Base-by-base conservation (phyloP, 2,888 invertebrate genomes). In the Meiosimyza decipiens region DNA sequence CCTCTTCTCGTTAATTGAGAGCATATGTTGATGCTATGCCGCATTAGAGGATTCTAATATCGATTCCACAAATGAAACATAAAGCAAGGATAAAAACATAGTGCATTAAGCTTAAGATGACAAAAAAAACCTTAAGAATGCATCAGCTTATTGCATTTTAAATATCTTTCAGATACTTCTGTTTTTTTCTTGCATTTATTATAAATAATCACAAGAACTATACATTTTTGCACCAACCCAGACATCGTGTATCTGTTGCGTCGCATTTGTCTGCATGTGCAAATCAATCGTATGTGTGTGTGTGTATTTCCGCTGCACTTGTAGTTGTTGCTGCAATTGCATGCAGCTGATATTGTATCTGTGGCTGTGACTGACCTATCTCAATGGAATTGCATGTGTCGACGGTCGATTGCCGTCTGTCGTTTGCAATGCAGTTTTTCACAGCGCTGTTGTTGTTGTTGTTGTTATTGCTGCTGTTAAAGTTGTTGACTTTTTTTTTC, bases 381-480 rank as follows among this genome's bases (percentile, higher is more conserved):
- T 82, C 82, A 83, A 83, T 83, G 82, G 82, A 82, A 82, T 76
- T 77, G 78, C 81, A 82, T 82, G 81, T 77, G 76, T 77, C 40
- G 40, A 40, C 9, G 6, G 40, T 9, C 40, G 40, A 9, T 9
- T 9, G 40, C 9, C 40, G 40, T 40, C 40, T 40, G 40, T 40
- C 78, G 73, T 78, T 76, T 78, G 76, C 81, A 75, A 76, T 75
- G 72, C 64, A 74, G 69, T 75, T 77, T 71, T 75, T 71, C 75
- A 75, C 75, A 75, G 15, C 49, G 18, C 11, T 60, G 51, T 50
- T 68, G 57, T 40, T 62, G 15, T 28, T 63, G 22, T 40, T 68
- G 57, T 40, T 62, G 15, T 28, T 63, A 16, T 40, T 57, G 49
- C 28, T 72, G 55, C 51, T 65, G 6, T 28, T 16, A 54, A 28